These are phyloP conservation scores for Pasiphila rectangulata DNA, from an alignment of 2,888 invertebrate species.

Conservation along the genomic window DNA sequence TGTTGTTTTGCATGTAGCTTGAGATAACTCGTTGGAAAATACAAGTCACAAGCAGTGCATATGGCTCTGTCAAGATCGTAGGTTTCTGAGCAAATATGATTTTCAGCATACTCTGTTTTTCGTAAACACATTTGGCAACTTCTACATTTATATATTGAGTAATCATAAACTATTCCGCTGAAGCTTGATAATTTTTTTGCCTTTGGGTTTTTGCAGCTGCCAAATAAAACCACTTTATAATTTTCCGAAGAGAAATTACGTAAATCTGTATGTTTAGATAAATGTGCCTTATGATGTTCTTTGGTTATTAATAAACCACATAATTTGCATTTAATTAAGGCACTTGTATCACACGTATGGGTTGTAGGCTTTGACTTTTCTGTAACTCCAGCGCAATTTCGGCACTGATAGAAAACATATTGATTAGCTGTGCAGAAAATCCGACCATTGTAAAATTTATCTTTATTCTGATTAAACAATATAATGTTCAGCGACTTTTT, in stretches of 20 bases:
- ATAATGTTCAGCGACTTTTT: conserved; percentile 50
- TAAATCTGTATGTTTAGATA: conserved; percentile 48
- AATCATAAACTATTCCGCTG: conserved; percentile 51
- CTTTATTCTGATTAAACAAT: conserved; percentile 49
- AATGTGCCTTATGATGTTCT: conserved; percentile 46
- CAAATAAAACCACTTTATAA: conserved; percentile 58
- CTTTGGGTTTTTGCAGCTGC: too few relatives aligned
- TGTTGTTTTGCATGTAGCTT: conserved; percentile 50
- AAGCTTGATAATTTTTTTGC: conserved; percentile 36
- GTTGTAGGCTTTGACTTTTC: conserved; percentile 44
- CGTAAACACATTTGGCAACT: conserved; percentile 51
- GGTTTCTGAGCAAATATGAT: conserved; percentile 45
- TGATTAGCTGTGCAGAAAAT: conserved; percentile 36
- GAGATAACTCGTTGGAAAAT: conserved; percentile 45
- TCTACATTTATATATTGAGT: conserved; percentile 54
- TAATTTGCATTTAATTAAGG: conserved; percentile 46
- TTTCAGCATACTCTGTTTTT: conserved; percentile 31
- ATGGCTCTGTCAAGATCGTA: conserved; percentile 38
- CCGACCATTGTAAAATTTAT: conserved; percentile 41
- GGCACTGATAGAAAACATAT: conserved; percentile 58
- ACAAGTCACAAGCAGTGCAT: conserved; percentile 52
- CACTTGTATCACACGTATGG: conserved; percentile 38
- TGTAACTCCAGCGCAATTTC: conserved; percentile 52
- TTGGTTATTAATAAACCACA: conserved; percentile 50
- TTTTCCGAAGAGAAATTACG: conserved; percentile 44